Percentiles rank a stretch among this genome's conserved stretches.
phyloP scores from a whole-genome alignment of 1,140 invertebrate genomes.

The Anthonomus grandis region DNA sequence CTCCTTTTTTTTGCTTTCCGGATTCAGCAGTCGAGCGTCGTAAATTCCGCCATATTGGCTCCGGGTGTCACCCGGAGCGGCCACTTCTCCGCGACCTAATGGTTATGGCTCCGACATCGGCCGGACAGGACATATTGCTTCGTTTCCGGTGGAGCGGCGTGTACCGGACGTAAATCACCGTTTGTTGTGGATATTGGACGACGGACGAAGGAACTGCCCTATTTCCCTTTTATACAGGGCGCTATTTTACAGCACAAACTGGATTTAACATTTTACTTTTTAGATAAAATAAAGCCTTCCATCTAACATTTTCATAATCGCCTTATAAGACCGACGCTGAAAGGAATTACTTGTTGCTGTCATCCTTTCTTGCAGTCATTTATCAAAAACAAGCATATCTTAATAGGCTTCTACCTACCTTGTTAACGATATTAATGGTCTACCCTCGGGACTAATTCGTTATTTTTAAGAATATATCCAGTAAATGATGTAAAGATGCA shows the following conservation, averaged over 20 bases:
- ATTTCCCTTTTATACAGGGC: no score
- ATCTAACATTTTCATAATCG: no score
- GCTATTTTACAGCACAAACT: no score
- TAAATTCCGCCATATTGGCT: constrained; percentile 23
- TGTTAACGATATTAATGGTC: constrained; percentile 11
- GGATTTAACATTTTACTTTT: no score
- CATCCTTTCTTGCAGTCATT: constrained; percentile 19
- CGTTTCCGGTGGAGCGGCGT: constrained; percentile 9
- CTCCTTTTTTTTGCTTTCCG: neutral
- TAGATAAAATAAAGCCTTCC: no score
- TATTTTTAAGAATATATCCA: no score
- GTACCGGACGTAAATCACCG: constrained; percentile 22
- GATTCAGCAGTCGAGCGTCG: constrained; percentile 8
- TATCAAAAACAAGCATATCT: constrained; percentile 18
- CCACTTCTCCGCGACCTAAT: constrained; percentile 24
- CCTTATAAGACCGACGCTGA: constrained; percentile 18
- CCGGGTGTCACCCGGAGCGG: constrained; percentile 14
- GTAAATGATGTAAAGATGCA: no score
- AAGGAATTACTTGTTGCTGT: constrained; percentile 20
- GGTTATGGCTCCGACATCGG: constrained; percentile 22
- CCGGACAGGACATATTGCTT: constrained; percentile 22
- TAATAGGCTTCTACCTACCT: constrained; percentile 21
- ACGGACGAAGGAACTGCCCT: constrained; percentile 11
- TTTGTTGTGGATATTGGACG: constrained; percentile 9
- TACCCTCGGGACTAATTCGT: neutral